Evolutionary conservation across 2,797 vertebrate genomes (phyloP), one percentile per base, ranked within the genome.

Genomic region (Gallirallus australis): DNA sequence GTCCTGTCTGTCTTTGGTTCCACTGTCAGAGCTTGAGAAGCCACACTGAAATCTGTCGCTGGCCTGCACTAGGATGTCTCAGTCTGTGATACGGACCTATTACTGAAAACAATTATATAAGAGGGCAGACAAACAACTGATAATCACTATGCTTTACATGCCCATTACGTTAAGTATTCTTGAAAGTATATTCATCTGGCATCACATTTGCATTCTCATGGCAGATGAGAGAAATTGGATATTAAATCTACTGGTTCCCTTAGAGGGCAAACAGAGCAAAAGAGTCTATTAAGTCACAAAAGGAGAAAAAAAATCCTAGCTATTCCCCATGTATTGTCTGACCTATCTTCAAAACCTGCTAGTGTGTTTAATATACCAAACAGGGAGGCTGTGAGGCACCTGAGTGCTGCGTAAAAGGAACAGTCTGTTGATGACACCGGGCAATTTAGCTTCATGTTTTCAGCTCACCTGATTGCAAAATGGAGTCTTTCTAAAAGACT

Each of bases 131-230:
- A 92, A 93, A 93, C 80, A 96, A 73, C 84, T 73, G 70, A 21
- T 90, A 95, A 93, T 96, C 80, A 3, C 61, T 24, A 88, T 84
- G n/a, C 86, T 97, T 97, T 92, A 65, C 90, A 69, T 85, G 71
- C 80, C 90, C 64, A 91, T 95, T 96, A 95, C 94, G 94, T 92
- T 96, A 97, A 97, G 93, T 53, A 75, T 89, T 87, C 77, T 94
- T 76, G 77, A 86, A 92, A 93, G 80, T 56, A 93, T 82, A 78
- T 96, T 94, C 66, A 94, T 73, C 70, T 71, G 72, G 86, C 53
- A 57, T 68, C n/a, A 31, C 84, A 92, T 93, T 73, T 91, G 82
- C 65, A 76, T 95, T 86, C 94, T 68, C 77, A 91, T 52, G 57
- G 79, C 88, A 89, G 90, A 93, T 23, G 70, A 94, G 70, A 33